A percentile compares a stretch with the other conserved stretches of the same genome.
Conservation (phyloP, 2,113 vertebrate species). For the Myanophis thanlyinensis region DNA sequence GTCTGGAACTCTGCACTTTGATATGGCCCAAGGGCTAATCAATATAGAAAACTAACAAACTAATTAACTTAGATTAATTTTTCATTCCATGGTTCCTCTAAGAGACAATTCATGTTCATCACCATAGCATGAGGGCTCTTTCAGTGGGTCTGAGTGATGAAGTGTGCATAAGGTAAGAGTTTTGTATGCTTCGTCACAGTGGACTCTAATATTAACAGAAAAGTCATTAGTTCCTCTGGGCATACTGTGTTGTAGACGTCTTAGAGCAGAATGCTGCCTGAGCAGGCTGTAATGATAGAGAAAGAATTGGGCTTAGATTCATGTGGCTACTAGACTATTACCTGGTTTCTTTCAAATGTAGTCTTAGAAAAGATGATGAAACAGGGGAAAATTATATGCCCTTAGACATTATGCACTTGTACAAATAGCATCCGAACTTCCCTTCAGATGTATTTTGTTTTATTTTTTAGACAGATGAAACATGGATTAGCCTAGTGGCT, state of each 20-base stretch:
- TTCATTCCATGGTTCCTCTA: neutral
- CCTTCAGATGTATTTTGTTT: neutral
- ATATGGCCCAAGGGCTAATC: too few species aligned
- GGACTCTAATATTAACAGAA: neutral
- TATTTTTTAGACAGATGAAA: neutral
- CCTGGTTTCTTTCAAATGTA: neutral
- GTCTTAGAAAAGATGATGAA: neutral
- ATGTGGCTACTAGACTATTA: neutral
- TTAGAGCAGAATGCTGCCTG: neutral
- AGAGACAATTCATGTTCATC: neutral
- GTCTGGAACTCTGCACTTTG: too few species aligned
- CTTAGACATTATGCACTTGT: neutral
- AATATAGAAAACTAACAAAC: too few species aligned
- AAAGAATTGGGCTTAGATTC: neutral
- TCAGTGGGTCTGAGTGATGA: neutral
- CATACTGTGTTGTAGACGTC: too few species aligned
- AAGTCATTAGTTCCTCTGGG: neutral
- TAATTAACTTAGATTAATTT: too few species aligned
- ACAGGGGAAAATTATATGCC: neutral
- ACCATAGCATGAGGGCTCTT: neutral
- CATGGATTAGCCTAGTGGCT: neutral
- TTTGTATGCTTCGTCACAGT: neutral
- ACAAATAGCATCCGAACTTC: neutral
- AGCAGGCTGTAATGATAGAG: neutral
- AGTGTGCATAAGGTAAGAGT: neutral